These are phyloP conservation scores for Sialia sialis DNA, from an alignment of 2,113 vertebrate genomes.

Conservation along the genomic window DNA sequence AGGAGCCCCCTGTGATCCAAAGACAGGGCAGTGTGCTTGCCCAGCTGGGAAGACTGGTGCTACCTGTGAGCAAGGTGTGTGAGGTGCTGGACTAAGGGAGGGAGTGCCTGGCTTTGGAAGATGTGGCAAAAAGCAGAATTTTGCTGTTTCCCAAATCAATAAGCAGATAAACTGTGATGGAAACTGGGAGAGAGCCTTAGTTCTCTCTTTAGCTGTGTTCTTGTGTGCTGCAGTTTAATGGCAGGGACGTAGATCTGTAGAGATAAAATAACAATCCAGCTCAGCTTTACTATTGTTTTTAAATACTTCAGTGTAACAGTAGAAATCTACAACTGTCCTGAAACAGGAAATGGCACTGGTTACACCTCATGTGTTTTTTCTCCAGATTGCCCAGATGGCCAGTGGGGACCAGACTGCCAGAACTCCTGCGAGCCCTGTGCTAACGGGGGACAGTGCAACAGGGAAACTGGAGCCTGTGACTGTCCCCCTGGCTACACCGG, in stretches of 20 bases:
- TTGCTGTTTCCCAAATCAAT: background rate
- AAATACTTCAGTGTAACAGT: background rate
- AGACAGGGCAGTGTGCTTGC: constrained; percentile 70
- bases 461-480: constrained; percentile 65
- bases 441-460: constrained; percentile 68
- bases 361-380: background rate
- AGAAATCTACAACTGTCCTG: background rate
- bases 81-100: background rate
- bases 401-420: constrained; percentile 72
- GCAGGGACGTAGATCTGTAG: background rate
- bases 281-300: background rate
- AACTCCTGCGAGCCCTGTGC: constrained; percentile 63
- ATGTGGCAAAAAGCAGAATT: rapidly evolving
- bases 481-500: constrained; percentile 71
- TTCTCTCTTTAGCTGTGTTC: background rate
- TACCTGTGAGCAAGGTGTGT: constrained; percentile 53
- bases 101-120: background rate
- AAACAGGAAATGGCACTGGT: background rate
- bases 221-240: background rate
- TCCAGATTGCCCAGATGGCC: constrained; percentile 68
- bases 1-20: constrained; percentile 39
- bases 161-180: background rate
- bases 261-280: background rate
- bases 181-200: background rate
- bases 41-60: constrained; percentile 70